Base-by-base conservation (phyloP, 2,797 vertebrate genomes). In the Rhynchotus rufescens region DNA sequence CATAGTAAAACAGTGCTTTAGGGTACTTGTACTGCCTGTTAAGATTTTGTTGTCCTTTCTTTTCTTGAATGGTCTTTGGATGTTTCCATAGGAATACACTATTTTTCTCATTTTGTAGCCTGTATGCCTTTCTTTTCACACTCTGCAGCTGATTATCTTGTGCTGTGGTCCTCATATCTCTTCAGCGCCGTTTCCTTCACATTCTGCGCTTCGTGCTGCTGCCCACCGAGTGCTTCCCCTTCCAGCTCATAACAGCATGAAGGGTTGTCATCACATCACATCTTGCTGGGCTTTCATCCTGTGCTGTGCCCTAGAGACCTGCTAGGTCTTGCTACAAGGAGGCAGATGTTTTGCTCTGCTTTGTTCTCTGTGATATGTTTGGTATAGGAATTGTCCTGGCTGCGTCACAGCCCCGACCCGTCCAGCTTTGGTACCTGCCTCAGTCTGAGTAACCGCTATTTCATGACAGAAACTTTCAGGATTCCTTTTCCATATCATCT, bases 111-210 rank as follows among this genome's bases (percentile, higher is more conserved):
- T 67, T 84, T 78, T 67, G 30, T 71, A 64, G 9, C n/a, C 25
- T 60, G 14, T 11, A 2, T 86, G 47, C 22, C 71, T 78, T 85
- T 79, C 16, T 80, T 56, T 54, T 90, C 66, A 81, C 69, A 6
- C 12, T 71, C 25, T 79, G 0, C 73, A 66, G n/a, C 11, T 1
- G 57, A 34, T 32, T 75, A 62, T 36, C 4, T 66, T 79, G 75
- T 64, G 28, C 32, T 16, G 7, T 13, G 12, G 78, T 84, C 32
- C 40, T 87, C 0, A 0, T 76, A 87, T 87, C 80, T 87, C 36
- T 92, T 89, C 36, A 34, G 32, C 54, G 20, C 82, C 91, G 54
- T 87, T 92, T 91, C 75, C 30, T 91, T 94, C 92, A 89, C 91
- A 83, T 89, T 94, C 86, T 88, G 62, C 67, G 45, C 84, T 91